Evolutionary conservation across 64 coral and sea anemone genomes (phyloP), one percentile per base, ranked within the genome.

Genomic region (Hydrozoanthus tunicans): DNA sequence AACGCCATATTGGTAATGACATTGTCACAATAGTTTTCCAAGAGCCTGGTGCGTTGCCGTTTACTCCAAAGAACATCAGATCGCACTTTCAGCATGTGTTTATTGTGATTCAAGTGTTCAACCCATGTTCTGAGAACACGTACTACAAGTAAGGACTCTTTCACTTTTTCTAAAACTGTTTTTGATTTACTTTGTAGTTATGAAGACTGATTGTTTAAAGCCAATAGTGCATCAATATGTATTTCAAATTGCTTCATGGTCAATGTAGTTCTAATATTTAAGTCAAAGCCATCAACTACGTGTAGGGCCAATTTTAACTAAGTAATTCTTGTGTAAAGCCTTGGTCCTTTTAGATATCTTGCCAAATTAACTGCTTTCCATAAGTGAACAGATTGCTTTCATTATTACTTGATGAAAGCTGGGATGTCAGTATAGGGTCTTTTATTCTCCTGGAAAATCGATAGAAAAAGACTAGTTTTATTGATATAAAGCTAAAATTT

Each of bases 31-130:
- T 99, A 77, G 97, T 99, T 10, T 99, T 99, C 54, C 97, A 99
- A 99, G 97, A 99, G 73, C 97, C 97, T 20, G 97, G 97, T 7
- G 97, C 97, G 11, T 59, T 99, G 43, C 92, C 91, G 5, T 99
- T 99, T 23, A 99, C 97, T 6, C 97, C 97, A 4, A 99, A 99
- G 89, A 99, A 95, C 73, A 93, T 99, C 11, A 91, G 97, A 54
- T 99, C 97, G n/a, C 97, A 99, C 59, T 99, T 99, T 63, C 97
- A 99, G n/a, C 97, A 99, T 88, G 97, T 99, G 13, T 99, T 99
- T 51, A 99, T 99, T 79, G 91, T 99, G 58, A 91, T 99, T 65
- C 90, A 91, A 57, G 97, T 99, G 57, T 99, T 92, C 27, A 95
- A 99, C 79, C 94, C 97, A 8, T 95, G 97, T 57, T 93, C 82